Conservation (phyloP, 2,113 vertebrate genomes). For the Nesospiza acunhae region DNA sequence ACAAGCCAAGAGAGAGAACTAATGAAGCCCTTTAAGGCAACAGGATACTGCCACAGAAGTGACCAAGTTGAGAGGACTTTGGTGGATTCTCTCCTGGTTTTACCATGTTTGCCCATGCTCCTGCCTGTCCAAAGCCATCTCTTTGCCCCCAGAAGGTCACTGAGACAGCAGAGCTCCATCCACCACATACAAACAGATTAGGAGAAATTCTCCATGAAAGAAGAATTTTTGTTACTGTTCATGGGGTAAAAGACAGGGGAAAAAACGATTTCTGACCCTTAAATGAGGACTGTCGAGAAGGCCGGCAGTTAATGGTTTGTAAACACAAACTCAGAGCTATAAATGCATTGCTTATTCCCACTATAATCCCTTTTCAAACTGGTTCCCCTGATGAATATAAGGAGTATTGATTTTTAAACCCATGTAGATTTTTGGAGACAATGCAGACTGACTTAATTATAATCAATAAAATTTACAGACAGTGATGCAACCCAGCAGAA, state of each 20-base stretch:
- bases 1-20: neutral
- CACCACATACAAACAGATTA: neutral
- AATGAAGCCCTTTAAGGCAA: neutral
- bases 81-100: neutral
- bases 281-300: neutral
- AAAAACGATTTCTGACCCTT: neutral
- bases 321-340: conserved; percentile 44
- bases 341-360: conserved; percentile 61
- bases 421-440: conserved; percentile 76
- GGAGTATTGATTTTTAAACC: conserved; percentile 74
- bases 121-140: neutral
- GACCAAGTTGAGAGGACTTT: neutral
- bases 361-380: conserved; percentile 55
- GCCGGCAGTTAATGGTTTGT: conserved; percentile 34
- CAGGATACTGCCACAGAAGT: neutral
- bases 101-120: accelerated
- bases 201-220: neutral
- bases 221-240: neutral
- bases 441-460: conserved; percentile 80
- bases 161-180: neutral
- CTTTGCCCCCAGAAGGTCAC: neutral
- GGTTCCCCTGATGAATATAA: conserved; percentile 71
- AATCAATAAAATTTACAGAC: conserved; percentile 83
- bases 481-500: conserved; percentile 75
- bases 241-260: neutral